A percentile compares a stretch with the other conserved stretches of the same genome.
Conservation (phyloP, 2,113 vertebrate genomes). For the Capra hircus region DNA sequence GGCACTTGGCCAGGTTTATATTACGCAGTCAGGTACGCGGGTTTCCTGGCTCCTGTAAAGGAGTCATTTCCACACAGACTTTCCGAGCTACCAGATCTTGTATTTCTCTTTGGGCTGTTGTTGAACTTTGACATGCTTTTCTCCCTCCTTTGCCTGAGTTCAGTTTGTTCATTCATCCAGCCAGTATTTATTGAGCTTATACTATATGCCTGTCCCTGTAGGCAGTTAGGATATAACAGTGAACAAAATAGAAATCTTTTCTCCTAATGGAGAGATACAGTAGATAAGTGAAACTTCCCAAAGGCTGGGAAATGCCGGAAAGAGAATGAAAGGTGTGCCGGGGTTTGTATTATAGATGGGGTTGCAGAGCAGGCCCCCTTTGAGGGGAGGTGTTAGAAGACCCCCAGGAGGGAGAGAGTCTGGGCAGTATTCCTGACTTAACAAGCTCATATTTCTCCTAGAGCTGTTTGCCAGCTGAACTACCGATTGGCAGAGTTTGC, state of each 20-base stretch:
- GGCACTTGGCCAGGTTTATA: not conserved
- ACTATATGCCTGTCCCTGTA: not conserved
- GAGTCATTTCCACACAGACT: not conserved
- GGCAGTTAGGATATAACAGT: too few species aligned
- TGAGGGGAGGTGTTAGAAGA: not conserved
- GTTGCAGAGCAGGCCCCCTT: not conserved
- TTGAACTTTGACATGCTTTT: not conserved
- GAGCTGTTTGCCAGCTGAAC: not conserved
- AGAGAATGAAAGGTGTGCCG: not conserved
- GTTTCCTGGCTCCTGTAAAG: not conserved
- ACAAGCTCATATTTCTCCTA: not conserved
- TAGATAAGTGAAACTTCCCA: not conserved
- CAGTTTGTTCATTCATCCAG: not conserved
- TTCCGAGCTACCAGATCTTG: not conserved
- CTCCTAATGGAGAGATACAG: not conserved
- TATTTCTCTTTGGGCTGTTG: not conserved
- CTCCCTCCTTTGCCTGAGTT: not conserved
- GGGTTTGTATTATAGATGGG: not conserved
- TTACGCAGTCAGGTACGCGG: accelerated
- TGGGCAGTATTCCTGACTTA: not conserved
- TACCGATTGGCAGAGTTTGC: not conserved
- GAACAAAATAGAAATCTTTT: not conserved
- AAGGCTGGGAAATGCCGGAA: not conserved
- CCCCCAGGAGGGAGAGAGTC: too few species aligned
- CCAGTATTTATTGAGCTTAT: not conserved